These are phyloP conservation scores for Mactra quadrangularis DNA, from an alignment of 1,140 invertebrate species.

Conservation along the genomic window DNA sequence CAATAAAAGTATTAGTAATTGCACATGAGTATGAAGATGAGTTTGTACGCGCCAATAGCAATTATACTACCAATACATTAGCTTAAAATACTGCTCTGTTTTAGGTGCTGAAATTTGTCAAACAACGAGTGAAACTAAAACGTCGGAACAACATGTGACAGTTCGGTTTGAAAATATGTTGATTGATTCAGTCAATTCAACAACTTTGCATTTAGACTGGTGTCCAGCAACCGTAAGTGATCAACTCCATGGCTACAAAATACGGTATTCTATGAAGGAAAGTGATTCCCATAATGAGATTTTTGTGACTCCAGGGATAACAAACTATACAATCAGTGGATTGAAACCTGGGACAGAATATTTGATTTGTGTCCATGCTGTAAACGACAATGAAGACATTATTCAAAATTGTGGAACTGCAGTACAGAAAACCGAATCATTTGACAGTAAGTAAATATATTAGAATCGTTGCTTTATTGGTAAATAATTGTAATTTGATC, in stretches of 20 bases:
- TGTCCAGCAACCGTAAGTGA: conserved; percentile 11
- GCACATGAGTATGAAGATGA: too few species aligned
- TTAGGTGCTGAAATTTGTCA: neutral
- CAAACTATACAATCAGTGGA: conserved; percentile 49
- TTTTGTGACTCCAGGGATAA: conserved; percentile 56
- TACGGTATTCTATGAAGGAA: conserved; percentile 57
- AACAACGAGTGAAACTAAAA: conserved; percentile 16
- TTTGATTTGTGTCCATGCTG: conserved; percentile 54
- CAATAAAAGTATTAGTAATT: too few species aligned
- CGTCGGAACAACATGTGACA: neutral
- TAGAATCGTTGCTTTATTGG: neutral
- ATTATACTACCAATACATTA: too few species aligned
- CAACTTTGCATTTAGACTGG: conserved; percentile 52
- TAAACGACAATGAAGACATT: conserved; percentile 37
- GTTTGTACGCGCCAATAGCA: too few species aligned
- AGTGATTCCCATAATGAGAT: conserved; percentile 53
- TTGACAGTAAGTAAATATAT: conserved; percentile 31
- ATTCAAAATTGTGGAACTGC: conserved; percentile 38
- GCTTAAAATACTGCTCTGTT: too few species aligned
- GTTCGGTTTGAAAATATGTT: conserved; percentile 54
- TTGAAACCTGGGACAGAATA: conserved; percentile 53
- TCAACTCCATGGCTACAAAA: conserved; percentile 51
- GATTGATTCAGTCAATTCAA: conserved; percentile 42
- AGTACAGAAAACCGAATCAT: conserved; percentile 21
- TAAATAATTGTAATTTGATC: neutral